phyloP scores from a whole-genome alignment of 2,888 invertebrate species.

The Drosophila basisetae region DNA sequence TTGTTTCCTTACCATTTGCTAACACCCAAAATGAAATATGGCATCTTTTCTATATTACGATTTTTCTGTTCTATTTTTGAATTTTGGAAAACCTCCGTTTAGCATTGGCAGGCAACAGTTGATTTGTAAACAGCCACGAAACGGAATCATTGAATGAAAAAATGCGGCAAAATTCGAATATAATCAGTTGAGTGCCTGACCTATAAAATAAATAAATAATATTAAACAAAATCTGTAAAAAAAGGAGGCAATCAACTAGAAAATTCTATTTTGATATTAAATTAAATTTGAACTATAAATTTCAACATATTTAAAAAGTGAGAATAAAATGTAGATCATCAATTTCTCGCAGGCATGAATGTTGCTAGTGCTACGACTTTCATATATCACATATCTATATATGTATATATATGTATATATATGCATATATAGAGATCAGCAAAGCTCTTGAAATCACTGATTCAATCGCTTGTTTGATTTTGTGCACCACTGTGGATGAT shows the following conservation, averaged over 20 bases:
- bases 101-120: not conserved
- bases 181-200: not conserved
- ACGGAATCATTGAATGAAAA: not conserved
- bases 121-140: not conserved
- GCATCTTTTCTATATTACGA: not conserved
- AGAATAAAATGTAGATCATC: no score
- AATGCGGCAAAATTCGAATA: not conserved
- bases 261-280: not conserved
- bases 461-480: not conserved
- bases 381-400: not conserved
- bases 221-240: not conserved
- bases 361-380: not conserved
- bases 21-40: not conserved
- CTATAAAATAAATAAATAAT: not conserved
- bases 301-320: not conserved
- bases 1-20: not conserved
- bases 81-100: not conserved
- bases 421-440: not conserved
- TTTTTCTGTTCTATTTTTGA: not conserved
- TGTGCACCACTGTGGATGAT: slow-evolving; percentile 48
- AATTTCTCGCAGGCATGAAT: not conserved
- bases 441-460: not conserved
- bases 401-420: not conserved
- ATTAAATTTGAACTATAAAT: not conserved
- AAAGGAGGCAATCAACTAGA: not conserved